Base-by-base conservation (phyloP, 2,888 invertebrate species). In the Trachelus tabidus region DNA sequence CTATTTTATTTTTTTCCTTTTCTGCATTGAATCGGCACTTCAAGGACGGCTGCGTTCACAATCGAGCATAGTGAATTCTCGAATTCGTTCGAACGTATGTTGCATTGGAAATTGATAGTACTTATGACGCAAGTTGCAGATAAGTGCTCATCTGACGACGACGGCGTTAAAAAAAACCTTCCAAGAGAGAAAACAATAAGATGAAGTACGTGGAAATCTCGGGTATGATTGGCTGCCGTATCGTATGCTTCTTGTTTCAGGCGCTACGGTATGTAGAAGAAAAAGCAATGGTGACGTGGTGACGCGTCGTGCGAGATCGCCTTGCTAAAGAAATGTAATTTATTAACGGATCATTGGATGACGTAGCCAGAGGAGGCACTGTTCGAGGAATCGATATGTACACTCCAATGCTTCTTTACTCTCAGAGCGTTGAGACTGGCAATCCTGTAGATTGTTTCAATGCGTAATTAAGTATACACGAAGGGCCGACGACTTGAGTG, bases 1-100 rank as follows among this genome's bases (percentile, higher is more conserved):
- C 77, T 68, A 74, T 77, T 75, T 40, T 33, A 35, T 37, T 40
- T 69, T 69, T 68, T 77, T 69, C 75, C 77, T 71, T 77, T 75
- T 35, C 9, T 75, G 33, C 31, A 69, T 56, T 69, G 37, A 4
- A 40, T 40, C 40, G 6, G 15, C 40, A 15, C 40, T 40, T 40
- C 40, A 4, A 40, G 2, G 15, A 40, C 4, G 15, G 40, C 15
- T 15, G 40, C 40, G 15, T 40, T 40, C 40, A 6, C 15, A 23
- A 56, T 23, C 23, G 6, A 56, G 56, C 56, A 23, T 56, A 56
- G 23, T 9, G 23, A 23, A 56, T 56, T 56, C 23, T 23, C 23
- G 23, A 23, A 56, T 23, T 56, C 56, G 56, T 23, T 23, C 4
- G 15, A 15, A 15, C 40, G 15, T 40, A 40, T 0, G 15, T 40